Conservation (phyloP, 2,888 invertebrate species). For the Rhabditoides inermis region DNA sequence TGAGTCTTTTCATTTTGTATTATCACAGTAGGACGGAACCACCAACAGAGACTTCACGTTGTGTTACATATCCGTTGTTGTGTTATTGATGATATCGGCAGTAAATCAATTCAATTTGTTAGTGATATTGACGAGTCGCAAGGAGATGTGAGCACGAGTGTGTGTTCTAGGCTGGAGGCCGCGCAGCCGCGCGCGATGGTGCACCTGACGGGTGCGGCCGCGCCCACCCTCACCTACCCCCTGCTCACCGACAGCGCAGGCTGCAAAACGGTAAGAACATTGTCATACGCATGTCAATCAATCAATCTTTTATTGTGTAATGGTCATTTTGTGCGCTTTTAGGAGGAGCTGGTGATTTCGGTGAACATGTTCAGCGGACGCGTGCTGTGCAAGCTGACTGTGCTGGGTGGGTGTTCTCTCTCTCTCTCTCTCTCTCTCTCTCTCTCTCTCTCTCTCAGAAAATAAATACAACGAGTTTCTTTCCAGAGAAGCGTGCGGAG, state of each 20-base stretch:
- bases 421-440: not conserved
- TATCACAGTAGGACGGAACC: not conserved
- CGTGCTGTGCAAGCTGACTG: slow-evolving; percentile 33
- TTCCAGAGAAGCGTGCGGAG: slow-evolving; percentile 16
- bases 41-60: too few relatives aligned
- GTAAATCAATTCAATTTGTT: too few relatives aligned
- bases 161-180: too few relatives aligned
- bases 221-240: slow-evolving; percentile 29
- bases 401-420: slow-evolving; percentile 11
- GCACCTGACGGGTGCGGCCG: slow-evolving; percentile 23
- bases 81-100: too few relatives aligned
- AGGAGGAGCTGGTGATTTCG: slow-evolving; percentile 30
- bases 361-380: slow-evolving; percentile 45
- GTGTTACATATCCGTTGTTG: too few relatives aligned
- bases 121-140: too few relatives aligned
- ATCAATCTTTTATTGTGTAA: too few relatives aligned
- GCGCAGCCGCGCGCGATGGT: slow-evolving; percentile 20
- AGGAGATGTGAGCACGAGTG: too few relatives aligned
- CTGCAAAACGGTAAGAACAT: too few relatives aligned
- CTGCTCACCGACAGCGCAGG: slow-evolving; percentile 30
- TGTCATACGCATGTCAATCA: too few relatives aligned
- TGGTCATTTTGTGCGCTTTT: not conserved
- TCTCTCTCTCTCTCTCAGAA: not conserved
- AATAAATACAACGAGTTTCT: not conserved
- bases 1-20: not conserved